Base-by-base conservation (phyloP, 2,797 vertebrate genomes). In the Spinibarbus caldwelli region DNA sequence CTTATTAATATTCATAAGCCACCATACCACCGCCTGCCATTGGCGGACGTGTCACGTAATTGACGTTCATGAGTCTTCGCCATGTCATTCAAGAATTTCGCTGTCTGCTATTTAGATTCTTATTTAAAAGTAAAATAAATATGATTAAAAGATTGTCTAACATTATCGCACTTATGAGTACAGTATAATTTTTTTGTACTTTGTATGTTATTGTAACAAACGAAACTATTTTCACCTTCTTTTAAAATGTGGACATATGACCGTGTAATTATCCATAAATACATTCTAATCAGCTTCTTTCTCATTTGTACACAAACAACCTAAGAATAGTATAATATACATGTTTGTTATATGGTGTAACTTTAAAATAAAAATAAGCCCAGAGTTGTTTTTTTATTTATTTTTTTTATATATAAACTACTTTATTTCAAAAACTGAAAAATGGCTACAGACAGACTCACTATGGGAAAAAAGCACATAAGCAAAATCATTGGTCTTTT, bases 341-440 rank as follows among this genome's bases (percentile, higher is more conserved):
- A n/a, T n/a, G n/a, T n/a, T n/a, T n/a, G n/a, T n/a, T 21, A n/a
- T n/a, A 52, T 3, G 0, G 19, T n/a, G 6, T 52, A 52, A 34
- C 5, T 11, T 62, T 2, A 14, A 29, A 62, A 15, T 52, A 0
- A 31, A 75, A 34, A 49, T 12, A 54, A 54, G 72, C 54, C 15
- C 6, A 38, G 23, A 78, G 4, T 21, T 17, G 0, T 54, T 75
- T 76, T 66, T 57, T 57, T n/a, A n/a, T n/a, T n/a, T n/a, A n/a
- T n/a, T n/a, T n/a, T n/a, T n/a, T n/a, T n/a, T n/a, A n/a, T n/a
- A n/a, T 43, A 84, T 31, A 49, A 85, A 79, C 83, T 78, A 85
- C 29, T 85, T 85, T 79, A 85, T 79, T n/a, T 49, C 21, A 79
- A 79, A 79, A 62, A 6, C 1, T 31, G 1, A 49, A 83, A 76